Conservation (phyloP, 2,113 vertebrate genomes). For the Lepus europaeus region DNA sequence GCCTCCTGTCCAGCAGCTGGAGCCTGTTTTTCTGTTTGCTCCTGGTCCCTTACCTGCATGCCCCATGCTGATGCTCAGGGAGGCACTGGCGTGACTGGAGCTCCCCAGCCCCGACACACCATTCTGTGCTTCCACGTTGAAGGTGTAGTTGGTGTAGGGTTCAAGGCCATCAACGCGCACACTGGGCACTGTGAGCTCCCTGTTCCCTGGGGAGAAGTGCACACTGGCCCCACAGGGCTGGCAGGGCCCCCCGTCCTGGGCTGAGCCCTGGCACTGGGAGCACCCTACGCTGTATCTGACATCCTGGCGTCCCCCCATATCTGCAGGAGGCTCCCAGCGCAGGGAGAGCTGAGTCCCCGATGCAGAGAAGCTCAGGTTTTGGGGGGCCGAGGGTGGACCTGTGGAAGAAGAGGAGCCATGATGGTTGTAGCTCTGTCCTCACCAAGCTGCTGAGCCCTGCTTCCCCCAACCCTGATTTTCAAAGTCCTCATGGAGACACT, state of each 20-base stretch:
- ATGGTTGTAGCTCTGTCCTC: neutral
- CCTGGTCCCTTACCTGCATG: slow-evolving; percentile 86
- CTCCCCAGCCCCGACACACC: slow-evolving; percentile 86
- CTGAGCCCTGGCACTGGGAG: slow-evolving; percentile 81
- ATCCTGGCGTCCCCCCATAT: slow-evolving; percentile 86
- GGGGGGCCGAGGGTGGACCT: slow-evolving; percentile 88
- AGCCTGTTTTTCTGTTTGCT: neutral
- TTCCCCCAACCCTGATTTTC: neutral
- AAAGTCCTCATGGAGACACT: neutral
- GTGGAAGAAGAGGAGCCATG: slow-evolving; percentile 30
- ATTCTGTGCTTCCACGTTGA: slow-evolving; percentile 85
- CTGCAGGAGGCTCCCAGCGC: slow-evolving; percentile 86
- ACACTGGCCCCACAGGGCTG: slow-evolving; percentile 84
- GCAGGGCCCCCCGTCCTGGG: slow-evolving; percentile 62
- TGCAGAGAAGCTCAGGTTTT: slow-evolving; percentile 87
- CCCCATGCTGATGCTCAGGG: slow-evolving; percentile 82
- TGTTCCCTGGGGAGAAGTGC: slow-evolving; percentile 81
- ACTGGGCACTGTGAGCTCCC: slow-evolving; percentile 73
- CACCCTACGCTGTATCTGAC: slow-evolving; percentile 88
- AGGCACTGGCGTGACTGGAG: slow-evolving; percentile 71
- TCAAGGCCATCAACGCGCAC: slow-evolving; percentile 86
- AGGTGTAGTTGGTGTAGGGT: slow-evolving; percentile 89
- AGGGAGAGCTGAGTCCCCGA: slow-evolving; percentile 86
- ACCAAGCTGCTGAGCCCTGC: neutral
- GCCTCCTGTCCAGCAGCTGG: neutral